phyloP scores from a whole-genome alignment of 1,140 invertebrate genomes.

The Polypedilum pembai region DNA sequence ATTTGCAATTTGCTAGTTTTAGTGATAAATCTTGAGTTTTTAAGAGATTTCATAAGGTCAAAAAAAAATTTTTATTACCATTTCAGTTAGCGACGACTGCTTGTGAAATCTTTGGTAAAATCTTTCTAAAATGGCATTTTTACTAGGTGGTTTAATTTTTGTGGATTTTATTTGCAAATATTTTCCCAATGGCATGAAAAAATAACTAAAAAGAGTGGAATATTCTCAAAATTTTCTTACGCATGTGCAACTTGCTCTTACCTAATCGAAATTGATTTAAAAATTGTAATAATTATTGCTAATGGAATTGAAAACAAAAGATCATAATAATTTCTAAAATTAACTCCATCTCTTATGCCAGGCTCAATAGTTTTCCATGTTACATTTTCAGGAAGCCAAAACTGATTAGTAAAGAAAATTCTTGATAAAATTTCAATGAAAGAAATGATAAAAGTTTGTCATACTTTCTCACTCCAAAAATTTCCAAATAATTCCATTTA shows the following conservation, averaged over 20 bases:
- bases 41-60: neutral
- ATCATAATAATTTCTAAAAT: conserved; percentile 75
- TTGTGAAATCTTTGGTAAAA: neutral
- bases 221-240: neutral
- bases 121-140: neutral
- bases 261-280: conserved; percentile 75
- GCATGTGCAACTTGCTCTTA: conserved; percentile 44
- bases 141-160: neutral
- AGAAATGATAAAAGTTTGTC: neutral
- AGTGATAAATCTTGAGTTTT: neutral
- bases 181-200: neutral
- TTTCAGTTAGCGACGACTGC: neutral
- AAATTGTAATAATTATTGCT: conserved; percentile 62
- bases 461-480: neutral
- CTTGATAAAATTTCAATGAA: neutral
- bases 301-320: conserved; percentile 71
- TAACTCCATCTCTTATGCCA: conserved; percentile 62
- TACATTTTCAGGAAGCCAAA: conserved; percentile 85
- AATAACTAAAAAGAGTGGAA: neutral
- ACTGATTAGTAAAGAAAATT: conserved; percentile 46
- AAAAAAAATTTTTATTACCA: neutral
- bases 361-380: conserved; percentile 79
- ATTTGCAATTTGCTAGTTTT: conserved; percentile 53
- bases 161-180: neutral
- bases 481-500: neutral